Evolutionary conservation across 2,888 invertebrate genomes (phyloP), one percentile per base, ranked within the genome.

Genomic region (Lepidocyrtinus sp.): DNA sequence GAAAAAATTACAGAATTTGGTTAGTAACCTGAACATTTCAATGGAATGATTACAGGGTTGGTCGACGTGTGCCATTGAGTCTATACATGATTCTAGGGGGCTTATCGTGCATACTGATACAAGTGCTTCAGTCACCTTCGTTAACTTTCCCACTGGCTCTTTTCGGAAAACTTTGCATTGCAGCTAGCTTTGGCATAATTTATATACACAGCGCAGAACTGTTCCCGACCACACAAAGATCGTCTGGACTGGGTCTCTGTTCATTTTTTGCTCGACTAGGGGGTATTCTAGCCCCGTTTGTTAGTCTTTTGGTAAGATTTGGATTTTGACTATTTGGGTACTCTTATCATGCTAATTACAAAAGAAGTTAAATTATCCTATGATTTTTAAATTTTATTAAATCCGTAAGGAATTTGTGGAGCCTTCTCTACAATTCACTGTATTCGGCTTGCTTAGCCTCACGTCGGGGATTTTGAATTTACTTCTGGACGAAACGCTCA

Each of bases 161-260:
- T 87, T 88, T 81, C 85, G 90, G 90, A n/a, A 90, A 90, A 85
- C 88, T 89, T 36, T 88, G 89, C 1, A 89, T 89, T 65, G 88
- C 90, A 0, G 89, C 88, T 5, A 89, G 89, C 25, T 90, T 90
- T 84, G 89, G 89, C 5, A 88, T 89, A 22, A 89, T 90, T 63
- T 90, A 90, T 87, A 88, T 90, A 5, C 90, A 88, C 85, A 83
- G 90, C 12, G 89, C 89, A 0, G 90, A 90, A 84, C 87, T 90
- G 1, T 90, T 90, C 86, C 90, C 90, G 0, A 90, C 90, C 0
- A 73, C 73, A 0, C 75, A 75, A 19, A 26, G 75, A 88, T 89
- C 1, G 87, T 75, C 75, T 3, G 87, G 86, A 15, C 79, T 88
- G 64, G 88, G 88, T 9, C 77, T 88, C 3, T 86, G 87, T n/a